These are phyloP conservation scores for Sebastiscus albofasciatus DNA, from an alignment of 2,797 vertebrate species.

Conservation along the genomic window DNA sequence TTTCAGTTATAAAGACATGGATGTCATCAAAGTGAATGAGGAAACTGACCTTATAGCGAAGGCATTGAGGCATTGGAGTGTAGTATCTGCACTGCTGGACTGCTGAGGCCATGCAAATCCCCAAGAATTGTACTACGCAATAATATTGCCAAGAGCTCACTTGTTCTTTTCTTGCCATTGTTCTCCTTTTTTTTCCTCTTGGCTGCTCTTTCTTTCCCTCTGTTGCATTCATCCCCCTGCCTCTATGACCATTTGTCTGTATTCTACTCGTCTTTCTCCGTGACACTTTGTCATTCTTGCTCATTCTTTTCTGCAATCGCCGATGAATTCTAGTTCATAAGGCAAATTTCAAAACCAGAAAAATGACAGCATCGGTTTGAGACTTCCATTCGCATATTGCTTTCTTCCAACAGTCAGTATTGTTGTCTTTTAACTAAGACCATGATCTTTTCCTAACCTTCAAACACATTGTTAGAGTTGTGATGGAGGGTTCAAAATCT, in stretches of 20 bases:
- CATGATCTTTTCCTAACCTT: no score
- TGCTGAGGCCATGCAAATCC: not conserved
- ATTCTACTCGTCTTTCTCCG: not conserved
- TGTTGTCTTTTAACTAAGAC: not conserved
- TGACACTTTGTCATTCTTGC: not conserved
- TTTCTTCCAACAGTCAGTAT: not conserved
- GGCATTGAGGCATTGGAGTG: not conserved
- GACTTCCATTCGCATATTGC: not conserved
- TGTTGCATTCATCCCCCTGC: not conserved
- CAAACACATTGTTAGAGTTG: not conserved
- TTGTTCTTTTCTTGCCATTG: not conserved
- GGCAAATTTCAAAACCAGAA: not conserved
- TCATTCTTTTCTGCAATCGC: not conserved
- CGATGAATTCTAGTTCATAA: no score
- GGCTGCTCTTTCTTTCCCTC: not conserved
- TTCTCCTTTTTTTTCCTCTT: not conserved
- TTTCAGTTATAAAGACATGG: not conserved
- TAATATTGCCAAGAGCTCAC: not conserved
- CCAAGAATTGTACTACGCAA: not conserved
- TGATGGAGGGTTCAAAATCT: not conserved
- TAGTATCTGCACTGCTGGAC: not conserved
- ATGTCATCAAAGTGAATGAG: slow-evolving; percentile 14
- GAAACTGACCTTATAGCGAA: not conserved
- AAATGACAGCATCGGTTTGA: not conserved
- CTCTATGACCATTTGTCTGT: not conserved